Conservation (phyloP, 2,888 invertebrate species). For the Agelastica alni region DNA sequence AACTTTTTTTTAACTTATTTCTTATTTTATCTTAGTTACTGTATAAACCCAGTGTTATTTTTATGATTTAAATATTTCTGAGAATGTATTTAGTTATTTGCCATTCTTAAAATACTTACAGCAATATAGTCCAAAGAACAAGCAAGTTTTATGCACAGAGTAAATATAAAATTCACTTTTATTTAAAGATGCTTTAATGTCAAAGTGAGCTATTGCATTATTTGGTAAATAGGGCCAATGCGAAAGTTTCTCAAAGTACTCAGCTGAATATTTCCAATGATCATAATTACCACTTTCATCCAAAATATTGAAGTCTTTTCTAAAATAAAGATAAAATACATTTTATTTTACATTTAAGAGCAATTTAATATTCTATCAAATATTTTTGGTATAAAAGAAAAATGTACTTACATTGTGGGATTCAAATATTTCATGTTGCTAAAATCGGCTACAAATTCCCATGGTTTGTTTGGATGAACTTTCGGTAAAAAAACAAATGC, state of each 20-base stretch:
- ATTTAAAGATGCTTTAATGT: slow-evolving; percentile 59
- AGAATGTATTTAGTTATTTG: slow-evolving; percentile 2
- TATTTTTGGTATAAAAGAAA: no score
- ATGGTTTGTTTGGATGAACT: slow-evolving; percentile 64
- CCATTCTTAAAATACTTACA: slow-evolving; percentile 58
- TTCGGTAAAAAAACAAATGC: slow-evolving; percentile 60
- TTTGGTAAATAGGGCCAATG: slow-evolving; percentile 68
- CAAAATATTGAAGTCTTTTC: slow-evolving; percentile 61
- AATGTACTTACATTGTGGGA: slow-evolving; percentile 69
- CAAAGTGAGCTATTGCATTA: slow-evolving; percentile 62
- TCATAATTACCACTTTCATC: slow-evolving; percentile 69
- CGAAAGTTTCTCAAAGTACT: slow-evolving; percentile 67
- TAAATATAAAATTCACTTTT: slow-evolving; percentile 61
- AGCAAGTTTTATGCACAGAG: slow-evolving; percentile 68
- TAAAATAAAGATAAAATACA: not conserved
- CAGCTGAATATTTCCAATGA: slow-evolving; percentile 71
- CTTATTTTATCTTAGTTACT: no score
- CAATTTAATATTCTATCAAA: not conserved
- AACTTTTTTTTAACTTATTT: no score
- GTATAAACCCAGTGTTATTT: no score
- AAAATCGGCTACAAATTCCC: slow-evolving; percentile 78
- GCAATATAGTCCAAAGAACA: slow-evolving; percentile 62
- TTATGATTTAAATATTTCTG: no score
- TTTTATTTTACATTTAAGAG: not conserved
- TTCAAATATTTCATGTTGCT: slow-evolving; percentile 72